Evolutionary conservation across 1,140 invertebrate genomes (phyloP).

Genomic region (Macrobrachium nipponense): DNA sequence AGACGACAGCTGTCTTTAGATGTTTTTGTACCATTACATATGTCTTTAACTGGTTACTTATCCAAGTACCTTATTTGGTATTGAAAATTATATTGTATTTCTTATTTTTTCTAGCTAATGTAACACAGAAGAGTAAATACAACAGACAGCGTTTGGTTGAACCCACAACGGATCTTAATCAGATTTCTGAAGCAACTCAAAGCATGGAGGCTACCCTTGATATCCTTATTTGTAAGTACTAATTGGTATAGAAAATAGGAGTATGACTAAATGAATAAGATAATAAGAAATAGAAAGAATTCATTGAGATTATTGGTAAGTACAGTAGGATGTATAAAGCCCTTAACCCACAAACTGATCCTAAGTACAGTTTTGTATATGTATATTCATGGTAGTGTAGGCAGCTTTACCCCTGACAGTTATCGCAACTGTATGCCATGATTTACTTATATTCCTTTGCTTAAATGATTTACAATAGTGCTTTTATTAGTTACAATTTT

Average conservation of each 20-base stretch:
- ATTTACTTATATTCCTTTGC: no score
- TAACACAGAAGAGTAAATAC: constrained; percentile 64
- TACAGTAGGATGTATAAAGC: not conserved
- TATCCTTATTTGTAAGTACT: constrained; percentile 76
- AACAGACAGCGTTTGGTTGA: constrained; percentile 73
- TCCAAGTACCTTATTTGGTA: no score
- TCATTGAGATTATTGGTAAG: not conserved
- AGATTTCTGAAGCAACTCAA: constrained; percentile 84
- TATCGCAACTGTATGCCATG: no score
- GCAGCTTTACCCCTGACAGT: no score
- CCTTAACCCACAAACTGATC: not conserved
- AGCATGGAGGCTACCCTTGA: constrained; percentile 83
- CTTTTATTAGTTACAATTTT: no score
- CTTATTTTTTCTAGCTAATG: constrained; percentile 35
- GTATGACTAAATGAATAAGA: constrained; percentile 77
- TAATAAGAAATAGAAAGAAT: not conserved
- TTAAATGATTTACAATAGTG: no score
- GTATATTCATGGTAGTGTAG: no score
- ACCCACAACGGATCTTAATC: constrained; percentile 86
- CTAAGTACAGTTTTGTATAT: no score
- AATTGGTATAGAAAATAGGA: constrained; percentile 76
- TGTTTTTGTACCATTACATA: no score
- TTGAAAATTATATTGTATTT: not conserved
- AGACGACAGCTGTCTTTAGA: no score
- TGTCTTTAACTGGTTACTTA: not conserved